Evolutionary conservation across 2,113 vertebrate species (phyloP), one percentile per base, ranked within the genome.

Genomic region (Heterotilapia buettikoferi): DNA sequence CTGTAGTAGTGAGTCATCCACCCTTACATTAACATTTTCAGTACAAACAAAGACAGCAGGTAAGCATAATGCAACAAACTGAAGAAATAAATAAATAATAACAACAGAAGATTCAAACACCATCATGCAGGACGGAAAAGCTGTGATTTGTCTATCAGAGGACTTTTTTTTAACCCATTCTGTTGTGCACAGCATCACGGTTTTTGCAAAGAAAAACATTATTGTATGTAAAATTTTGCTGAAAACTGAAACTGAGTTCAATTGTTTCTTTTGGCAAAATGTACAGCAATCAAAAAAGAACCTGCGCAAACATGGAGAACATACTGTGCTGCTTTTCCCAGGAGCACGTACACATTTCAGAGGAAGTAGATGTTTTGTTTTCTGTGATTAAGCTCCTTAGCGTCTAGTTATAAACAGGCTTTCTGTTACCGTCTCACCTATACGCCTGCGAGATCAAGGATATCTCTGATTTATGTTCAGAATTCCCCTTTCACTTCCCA

Each of bases 351-450:
- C 81, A 40, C 73, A 86, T n/a, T 71, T 33, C 61, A 90, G 19
- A 90, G 92, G 95, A 95, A 95, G 93, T 86, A 19, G 73, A 61
- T 94, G 95, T 93, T 94, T 94, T 95, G 90, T 92, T 94, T 94
- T 92, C 86, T 89, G 89, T 88, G 84, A 91, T 92, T 86, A 84
- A 92, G 92, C 86, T 87, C 88, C 81, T 86, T 19, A 31, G 57
- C 61, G 9, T 86, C 83, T 92, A 80, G 54, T 83, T 45, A 76
- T 36, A 71, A 78, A 80, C 56, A 10, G 21, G 7, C 29, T 16
- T 78, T 80, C 68, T 63, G 45, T 16, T 26, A 47, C 79, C 10
- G 18, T 84, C 52, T 87, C 63, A 89, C 43, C 79, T 59, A 63
- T 18, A 79, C 43, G 68, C 47, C 79, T 47, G 52, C 2, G 2